Conservation (phyloP, 2,888 invertebrate species). For the Acrobasis consociella region DNA sequence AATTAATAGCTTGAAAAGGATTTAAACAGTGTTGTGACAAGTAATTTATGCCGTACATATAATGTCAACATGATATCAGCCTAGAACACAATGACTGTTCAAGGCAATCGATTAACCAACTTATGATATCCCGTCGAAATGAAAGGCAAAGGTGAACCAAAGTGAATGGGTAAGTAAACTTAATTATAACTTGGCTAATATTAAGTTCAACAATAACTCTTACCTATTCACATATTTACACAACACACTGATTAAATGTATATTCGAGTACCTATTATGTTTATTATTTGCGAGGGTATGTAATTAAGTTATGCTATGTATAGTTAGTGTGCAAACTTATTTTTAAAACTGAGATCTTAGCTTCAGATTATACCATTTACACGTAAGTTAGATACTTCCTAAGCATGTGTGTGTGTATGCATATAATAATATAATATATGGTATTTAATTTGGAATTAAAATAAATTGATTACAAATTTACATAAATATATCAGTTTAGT, state of each 20-base stretch:
- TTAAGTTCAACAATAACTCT: neutral
- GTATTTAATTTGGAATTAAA: no score
- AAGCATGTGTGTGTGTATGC: neutral
- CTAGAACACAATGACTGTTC: neutral
- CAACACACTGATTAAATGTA: no score
- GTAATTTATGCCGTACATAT: conserved; percentile 4
- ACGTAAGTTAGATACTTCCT: no score
- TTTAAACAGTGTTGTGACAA: neutral
- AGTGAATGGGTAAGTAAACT: conserved; percentile 11
- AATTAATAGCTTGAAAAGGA: neutral
- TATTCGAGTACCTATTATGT: no score
- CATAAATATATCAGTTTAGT: no score
- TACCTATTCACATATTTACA: neutral
- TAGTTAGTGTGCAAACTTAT: no score
- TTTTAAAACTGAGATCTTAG: no score
- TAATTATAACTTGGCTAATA: neutral
- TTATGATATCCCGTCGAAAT: conserved; percentile 11
- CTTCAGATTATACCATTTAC: no score
- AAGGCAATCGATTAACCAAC: conserved; percentile 12
- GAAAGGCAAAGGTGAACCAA: conserved; percentile 15
- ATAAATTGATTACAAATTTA: no score
- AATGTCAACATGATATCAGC: neutral
- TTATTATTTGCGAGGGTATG: no score
- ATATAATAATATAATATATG: no score
- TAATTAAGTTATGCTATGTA: no score